These are phyloP conservation scores for Acanthosepion esculentum DNA, from an alignment of 2,888 invertebrate genomes.

Conservation along the genomic window DNA sequence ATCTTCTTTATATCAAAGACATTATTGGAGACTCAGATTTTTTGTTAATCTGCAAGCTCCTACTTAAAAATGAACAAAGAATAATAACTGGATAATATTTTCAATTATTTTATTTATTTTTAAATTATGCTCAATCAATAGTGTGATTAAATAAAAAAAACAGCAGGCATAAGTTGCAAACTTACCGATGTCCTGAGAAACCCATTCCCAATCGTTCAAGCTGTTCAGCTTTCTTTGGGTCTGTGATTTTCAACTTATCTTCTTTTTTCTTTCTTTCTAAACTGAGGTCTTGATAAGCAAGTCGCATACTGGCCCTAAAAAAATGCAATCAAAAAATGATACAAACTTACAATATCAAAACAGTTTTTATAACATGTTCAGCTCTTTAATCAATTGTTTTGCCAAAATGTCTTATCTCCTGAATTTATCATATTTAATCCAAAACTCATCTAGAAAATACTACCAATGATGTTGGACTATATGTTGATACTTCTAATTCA, in stretches of 20 bases:
- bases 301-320: conserved; percentile 71
- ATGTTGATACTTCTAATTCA: no score
- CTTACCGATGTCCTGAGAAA: conserved; percentile 65
- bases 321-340: neutral
- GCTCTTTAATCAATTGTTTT: no score
- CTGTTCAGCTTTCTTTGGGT: conserved; percentile 89
- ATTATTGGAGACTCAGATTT: no score
- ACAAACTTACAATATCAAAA: neutral
- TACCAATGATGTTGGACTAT: no score
- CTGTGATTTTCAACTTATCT: conserved; percentile 82
- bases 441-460: neutral
- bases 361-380: no score
- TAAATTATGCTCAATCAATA: no score
- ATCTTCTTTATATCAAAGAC: no score
- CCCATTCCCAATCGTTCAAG: conserved; percentile 95
- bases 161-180: neutral
- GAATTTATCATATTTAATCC: neutral
- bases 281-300: conserved; percentile 74
- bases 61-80: no score
- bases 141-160: neutral
- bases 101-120: no score
- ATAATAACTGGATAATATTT: no score
- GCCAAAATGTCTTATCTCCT: neutral
- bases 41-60: no score
- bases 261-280: conserved; percentile 80